Percentiles rank a stretch among this genome's conserved stretches.
Evolutionary conservation across 2,888 invertebrate species (phyloP).

Genomic region (Drosophila lacicola): DNA sequence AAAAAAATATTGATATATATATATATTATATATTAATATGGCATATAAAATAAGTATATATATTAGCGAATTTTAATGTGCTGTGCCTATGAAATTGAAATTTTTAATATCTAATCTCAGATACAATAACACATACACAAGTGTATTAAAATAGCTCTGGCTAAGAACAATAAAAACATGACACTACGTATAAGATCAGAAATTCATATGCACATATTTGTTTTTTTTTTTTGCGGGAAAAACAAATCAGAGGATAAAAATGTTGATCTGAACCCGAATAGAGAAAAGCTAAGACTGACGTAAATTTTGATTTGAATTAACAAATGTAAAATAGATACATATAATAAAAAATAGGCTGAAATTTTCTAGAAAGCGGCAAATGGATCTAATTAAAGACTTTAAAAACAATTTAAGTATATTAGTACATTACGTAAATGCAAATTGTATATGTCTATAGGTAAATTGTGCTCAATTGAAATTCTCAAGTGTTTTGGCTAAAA

Average conservation of each 20-base stretch:
- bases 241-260: neutral
- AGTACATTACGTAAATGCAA: conserved; percentile 40
- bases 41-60: neutral
- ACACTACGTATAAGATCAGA: neutral
- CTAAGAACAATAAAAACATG: neutral
- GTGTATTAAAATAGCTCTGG: conserved; percentile 21
- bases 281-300: conserved; percentile 7
- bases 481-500: conserved; percentile 41
- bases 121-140: conserved; percentile 7
- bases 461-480: conserved; percentile 40
- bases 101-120: conserved; percentile 3
- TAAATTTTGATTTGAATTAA: conserved; percentile 10
- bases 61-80: conserved; percentile 1
- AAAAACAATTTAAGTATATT: conserved; percentile 28
- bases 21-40: neutral
- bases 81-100: conserved; percentile 4
- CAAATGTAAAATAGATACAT: neutral
- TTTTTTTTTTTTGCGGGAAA: no score
- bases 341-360: neutral
- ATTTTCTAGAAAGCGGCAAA: conserved; percentile 29
- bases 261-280: no score
- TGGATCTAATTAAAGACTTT: conserved; percentile 48
- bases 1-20: conserved; percentile 1
- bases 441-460: conserved; percentile 7
- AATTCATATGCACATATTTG: neutral